Conservation (phyloP, 2,888 invertebrate genomes). For the Uropetala carovei region DNA sequence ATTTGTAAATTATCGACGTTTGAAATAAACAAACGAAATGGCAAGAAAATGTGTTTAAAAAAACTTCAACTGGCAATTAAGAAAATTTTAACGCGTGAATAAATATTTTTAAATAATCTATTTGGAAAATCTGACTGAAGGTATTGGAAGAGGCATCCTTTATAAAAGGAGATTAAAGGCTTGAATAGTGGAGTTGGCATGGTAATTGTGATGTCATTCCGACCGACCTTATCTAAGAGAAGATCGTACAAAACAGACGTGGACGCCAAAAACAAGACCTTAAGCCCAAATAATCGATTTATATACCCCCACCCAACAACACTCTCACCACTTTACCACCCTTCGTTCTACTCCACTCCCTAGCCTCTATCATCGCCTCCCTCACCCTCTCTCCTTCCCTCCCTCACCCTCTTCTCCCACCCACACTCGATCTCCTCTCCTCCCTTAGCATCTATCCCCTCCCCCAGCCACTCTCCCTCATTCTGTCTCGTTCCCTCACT, state of each 20-base stretch:
- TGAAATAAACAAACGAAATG: neutral
- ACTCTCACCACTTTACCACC: neutral
- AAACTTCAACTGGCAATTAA: neutral
- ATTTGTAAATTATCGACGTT: neutral
- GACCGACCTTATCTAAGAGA: conserved; percentile 12
- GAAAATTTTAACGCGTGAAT: neutral
- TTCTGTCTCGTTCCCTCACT: too few relatives aligned
- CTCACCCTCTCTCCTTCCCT: too few relatives aligned
- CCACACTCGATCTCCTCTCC: conserved; percentile 55
- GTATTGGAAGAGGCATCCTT: neutral
- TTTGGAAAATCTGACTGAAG: neutral
- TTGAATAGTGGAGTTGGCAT: neutral
- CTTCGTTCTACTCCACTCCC: conserved; percentile 46
- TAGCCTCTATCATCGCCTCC: conserved; percentile 31
- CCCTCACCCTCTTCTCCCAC: conserved; percentile 54
- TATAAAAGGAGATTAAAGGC: neutral
- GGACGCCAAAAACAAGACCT: conserved; percentile 1
- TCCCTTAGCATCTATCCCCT: conserved; percentile 31
- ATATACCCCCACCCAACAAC: neutral
- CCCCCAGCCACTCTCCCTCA: too few relatives aligned
- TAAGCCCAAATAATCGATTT: conserved; percentile 49
- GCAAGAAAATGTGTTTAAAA: neutral
- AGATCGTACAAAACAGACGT: conserved; percentile 28
- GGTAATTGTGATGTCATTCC: conserved; percentile 65
- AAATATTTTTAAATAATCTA: neutral